Evolutionary conservation across 1,140 invertebrate species (phyloP).

Genomic region (Ladona fulva): DNA sequence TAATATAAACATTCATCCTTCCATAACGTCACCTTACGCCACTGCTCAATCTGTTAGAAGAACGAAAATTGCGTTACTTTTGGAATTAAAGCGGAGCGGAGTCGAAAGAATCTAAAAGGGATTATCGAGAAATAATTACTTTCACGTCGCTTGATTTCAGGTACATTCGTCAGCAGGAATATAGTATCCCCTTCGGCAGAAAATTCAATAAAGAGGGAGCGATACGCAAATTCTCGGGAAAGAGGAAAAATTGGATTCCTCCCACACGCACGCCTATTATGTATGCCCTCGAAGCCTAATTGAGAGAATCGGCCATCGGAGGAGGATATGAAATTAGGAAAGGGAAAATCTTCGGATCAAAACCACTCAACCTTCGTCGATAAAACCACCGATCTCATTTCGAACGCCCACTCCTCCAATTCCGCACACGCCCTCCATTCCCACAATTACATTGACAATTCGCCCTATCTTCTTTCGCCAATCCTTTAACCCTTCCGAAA

Average conservation of each 20-base stretch:
- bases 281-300: neutral
- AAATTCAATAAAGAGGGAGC: neutral
- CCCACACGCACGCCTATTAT: neutral
- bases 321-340: neutral
- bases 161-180: neutral
- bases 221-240: neutral
- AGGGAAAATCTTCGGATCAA: neutral
- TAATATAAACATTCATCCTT: no score
- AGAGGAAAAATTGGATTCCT: neutral
- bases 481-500: neutral
- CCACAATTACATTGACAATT: neutral
- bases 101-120: no score
- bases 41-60: no score
- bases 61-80: no score
- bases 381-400: neutral
- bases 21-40: no score
- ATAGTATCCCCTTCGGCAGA: neutral
- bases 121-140: no score
- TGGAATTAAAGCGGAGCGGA: no score
- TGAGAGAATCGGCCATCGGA: neutral
- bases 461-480: neutral
- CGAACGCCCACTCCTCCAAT: neutral
- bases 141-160: neutral
- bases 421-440: neutral
- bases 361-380: neutral